Evolutionary conservation across 2,888 invertebrate species (phyloP).

Genomic region (Itoplectis maculator): DNA sequence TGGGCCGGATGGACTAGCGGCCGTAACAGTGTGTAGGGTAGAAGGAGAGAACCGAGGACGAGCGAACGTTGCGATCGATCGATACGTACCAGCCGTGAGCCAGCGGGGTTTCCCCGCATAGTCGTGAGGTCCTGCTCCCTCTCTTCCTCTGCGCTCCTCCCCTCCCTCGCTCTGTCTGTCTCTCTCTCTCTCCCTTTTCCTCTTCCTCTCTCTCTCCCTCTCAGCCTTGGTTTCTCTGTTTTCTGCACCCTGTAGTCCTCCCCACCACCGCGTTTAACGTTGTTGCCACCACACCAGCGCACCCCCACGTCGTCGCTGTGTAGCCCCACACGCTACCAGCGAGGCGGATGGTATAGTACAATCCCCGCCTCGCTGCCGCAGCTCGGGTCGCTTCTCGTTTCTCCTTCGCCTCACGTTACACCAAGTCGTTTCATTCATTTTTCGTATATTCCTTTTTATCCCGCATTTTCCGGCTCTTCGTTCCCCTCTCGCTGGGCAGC

Average conservation of each 20-base stretch:
- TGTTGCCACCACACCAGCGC: slow-evolving; percentile 35
- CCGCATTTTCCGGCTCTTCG: slow-evolving; percentile 1
- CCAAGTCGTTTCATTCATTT: slow-evolving; percentile 59
- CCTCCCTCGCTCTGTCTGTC: slow-evolving; percentile 37
- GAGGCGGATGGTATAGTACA: too few relatives aligned
- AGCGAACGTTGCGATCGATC: slow-evolving; percentile 78
- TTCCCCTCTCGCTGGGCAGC: not conserved
- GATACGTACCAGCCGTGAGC: slow-evolving; percentile 74
- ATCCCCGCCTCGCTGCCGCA: not conserved
- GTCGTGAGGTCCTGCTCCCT: slow-evolving; percentile 53
- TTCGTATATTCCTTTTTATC: slow-evolving; percentile 17
- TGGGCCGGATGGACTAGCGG: slow-evolving; percentile 67
- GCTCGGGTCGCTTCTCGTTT: slow-evolving; percentile 32
- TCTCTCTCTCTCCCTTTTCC: slow-evolving; percentile 37
- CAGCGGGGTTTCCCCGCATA: slow-evolving; percentile 69
- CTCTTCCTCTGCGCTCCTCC: slow-evolving; percentile 36
- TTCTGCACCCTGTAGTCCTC: slow-evolving; percentile 52
- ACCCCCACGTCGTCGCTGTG: slow-evolving; percentile 16
- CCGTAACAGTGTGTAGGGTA: slow-evolving; percentile 57
- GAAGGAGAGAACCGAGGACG: slow-evolving; percentile 67
- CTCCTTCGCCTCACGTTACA: slow-evolving; percentile 10
- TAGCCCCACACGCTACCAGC: not conserved
- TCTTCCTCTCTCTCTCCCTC: slow-evolving; percentile 40
- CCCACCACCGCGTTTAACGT: slow-evolving; percentile 40
- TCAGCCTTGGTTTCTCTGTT: slow-evolving; percentile 28